These are phyloP conservation scores for Perithous albicinctus DNA, from an alignment of 2,888 invertebrate species.

Conservation along the genomic window DNA sequence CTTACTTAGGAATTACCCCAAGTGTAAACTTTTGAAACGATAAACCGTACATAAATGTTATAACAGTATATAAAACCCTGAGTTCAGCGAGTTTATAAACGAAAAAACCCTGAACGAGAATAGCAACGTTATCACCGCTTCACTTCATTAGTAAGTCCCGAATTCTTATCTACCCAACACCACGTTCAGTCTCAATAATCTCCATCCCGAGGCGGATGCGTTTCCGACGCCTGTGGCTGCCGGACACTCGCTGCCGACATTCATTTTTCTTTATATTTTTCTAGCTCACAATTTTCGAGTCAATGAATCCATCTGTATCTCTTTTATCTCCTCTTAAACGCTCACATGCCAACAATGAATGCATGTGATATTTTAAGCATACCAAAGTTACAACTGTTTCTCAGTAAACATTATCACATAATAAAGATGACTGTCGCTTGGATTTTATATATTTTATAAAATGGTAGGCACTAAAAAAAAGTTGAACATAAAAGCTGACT, in stretches of 20 bases:
- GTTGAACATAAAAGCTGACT: too few species aligned
- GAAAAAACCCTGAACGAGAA: slow-evolving; percentile 32
- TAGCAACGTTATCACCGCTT: slow-evolving; percentile 49
- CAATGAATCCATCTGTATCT: background rate
- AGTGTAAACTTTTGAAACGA: background rate
- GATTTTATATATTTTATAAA: background rate
- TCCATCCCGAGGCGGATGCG: slow-evolving; percentile 61
- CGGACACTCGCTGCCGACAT: slow-evolving; percentile 1
- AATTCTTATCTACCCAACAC: slow-evolving; percentile 48
- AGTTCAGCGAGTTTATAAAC: background rate
- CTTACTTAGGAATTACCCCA: background rate
- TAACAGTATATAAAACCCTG: too few species aligned
- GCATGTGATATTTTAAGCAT: background rate
- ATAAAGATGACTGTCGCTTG: background rate
- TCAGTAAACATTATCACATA: background rate
- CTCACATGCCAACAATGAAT: background rate
- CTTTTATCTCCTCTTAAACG: background rate
- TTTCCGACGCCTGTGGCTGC: slow-evolving; percentile 55
- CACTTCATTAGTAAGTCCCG: slow-evolving; percentile 51
- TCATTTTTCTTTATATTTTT: slow-evolving; percentile 21
- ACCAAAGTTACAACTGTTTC: background rate
- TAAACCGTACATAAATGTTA: background rate
- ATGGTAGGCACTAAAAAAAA: too few species aligned
- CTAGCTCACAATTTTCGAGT: background rate
- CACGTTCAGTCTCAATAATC: slow-evolving; percentile 56